Evolutionary conservation across 1,140 invertebrate species (phyloP).

Genomic region (Zophobas atratus): DNA sequence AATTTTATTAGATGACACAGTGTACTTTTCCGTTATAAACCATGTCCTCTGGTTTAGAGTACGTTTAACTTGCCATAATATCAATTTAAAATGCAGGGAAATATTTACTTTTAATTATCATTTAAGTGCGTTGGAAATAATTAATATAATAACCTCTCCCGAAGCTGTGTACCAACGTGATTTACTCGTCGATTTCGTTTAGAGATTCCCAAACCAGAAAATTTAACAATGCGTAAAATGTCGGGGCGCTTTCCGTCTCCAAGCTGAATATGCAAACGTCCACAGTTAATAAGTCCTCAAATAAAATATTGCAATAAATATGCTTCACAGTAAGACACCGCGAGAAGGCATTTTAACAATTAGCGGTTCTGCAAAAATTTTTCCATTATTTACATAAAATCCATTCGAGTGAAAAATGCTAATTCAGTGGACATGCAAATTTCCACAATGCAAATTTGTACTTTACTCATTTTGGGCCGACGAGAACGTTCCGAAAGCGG

Average conservation of each 20-base stretch:
- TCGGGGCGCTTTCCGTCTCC: background rate
- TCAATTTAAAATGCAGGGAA: constrained; percentile 5
- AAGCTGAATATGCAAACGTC: background rate
- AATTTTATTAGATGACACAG: too few relatives aligned
- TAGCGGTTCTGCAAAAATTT: constrained; percentile 24
- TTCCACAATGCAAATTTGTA: constrained; percentile 51
- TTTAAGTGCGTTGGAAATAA: constrained; percentile 4
- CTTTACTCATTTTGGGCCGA: constrained; percentile 45
- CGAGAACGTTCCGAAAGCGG: constrained; percentile 38
- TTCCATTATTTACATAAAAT: constrained; percentile 43
- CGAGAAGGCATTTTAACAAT: constrained; percentile 12
- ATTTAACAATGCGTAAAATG: constrained; percentile 29
- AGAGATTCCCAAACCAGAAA: constrained; percentile 18
- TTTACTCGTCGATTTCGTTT: constrained; percentile 13
- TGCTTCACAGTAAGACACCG: constrained; percentile 1
- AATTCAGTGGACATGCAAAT: constrained; percentile 51
- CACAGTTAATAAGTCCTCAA: constrained; percentile 1
- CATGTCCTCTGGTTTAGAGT: background rate
- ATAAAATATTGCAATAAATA: constrained; percentile 7
- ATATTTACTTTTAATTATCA: constrained; percentile 13
- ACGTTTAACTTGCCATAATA: background rate
- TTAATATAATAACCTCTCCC: constrained; percentile 8
- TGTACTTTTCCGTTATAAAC: background rate
- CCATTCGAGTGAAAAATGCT: constrained; percentile 45
- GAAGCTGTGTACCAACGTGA: constrained; percentile 1